Conservation (phyloP, 2,113 vertebrate genomes). For the Apteryx owenii region DNA sequence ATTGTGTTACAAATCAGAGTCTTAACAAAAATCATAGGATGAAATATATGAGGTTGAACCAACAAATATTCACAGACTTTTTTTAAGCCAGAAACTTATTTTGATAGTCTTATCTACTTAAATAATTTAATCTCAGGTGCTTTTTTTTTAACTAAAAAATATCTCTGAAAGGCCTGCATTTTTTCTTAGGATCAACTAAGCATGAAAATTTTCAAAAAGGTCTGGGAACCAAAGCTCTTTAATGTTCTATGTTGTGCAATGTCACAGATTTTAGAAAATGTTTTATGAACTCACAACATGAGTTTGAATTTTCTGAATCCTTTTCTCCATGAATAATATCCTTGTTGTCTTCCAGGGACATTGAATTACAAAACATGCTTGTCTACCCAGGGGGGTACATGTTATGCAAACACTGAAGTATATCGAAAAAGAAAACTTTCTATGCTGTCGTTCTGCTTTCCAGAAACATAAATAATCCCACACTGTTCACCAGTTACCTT, state of each 20-base stretch:
- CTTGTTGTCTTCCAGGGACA: not conserved
- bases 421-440: not conserved
- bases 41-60: not conserved
- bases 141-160: not conserved
- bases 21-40: not conserved
- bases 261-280: not conserved
- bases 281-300: not conserved
- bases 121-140: not conserved
- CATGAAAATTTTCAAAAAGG: conserved; percentile 12
- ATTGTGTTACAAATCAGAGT: not conserved
- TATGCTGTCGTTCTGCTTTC: not conserved
- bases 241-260: not conserved
- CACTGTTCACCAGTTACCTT: not conserved
- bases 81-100: not conserved
- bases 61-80: not conserved
- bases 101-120: not conserved
- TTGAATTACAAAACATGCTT: not conserved
- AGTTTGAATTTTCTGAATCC: not conserved
- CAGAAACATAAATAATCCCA: conserved; percentile 2
- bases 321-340: conserved; percentile 9
- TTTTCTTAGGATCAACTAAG: not conserved
- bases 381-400: not conserved
- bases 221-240: not conserved
- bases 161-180: not conserved
- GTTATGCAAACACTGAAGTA: conserved; percentile 11